Evolutionary conservation across 2,888 invertebrate species (phyloP), one percentile per base, ranked within the genome.

Genomic region (Pseudococcus longispinus): DNA sequence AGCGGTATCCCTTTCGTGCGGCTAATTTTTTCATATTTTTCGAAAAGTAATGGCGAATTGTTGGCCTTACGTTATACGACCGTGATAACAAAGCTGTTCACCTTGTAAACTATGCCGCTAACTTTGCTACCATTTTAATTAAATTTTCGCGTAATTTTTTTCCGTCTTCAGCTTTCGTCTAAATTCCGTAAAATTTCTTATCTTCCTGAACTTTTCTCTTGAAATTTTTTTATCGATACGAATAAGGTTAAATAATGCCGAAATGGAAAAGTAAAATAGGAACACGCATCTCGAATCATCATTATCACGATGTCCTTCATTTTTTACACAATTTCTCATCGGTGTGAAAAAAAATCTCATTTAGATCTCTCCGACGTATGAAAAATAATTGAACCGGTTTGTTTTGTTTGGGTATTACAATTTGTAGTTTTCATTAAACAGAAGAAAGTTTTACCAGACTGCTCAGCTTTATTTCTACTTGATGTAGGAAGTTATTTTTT

Each of bases 51-150:
- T 80, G n/a, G n/a, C 23, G 9, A 42, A 80, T 20, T 74, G 32
- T 32, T 80, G 77, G 77, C 77, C 77, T 80, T 80, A 80, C 77
- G 18, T 20, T 42, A 20, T 29, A 42, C 42, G 77, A 42, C 77
- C 77, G 42, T 80, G 37, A 42, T 80, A 80, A 80, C 13, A 20
- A 80, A 80, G 77, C 77, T 42, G 77, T 42, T 80, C 77, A 80
- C 77, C 77, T 80, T 80, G 77, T 23, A 42, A 80, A 80, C n/a
- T 80, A 80, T 42, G 70, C 42, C 42, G 77, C 11, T 8, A 42
- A 80, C 77, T 80, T 80, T 80, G 42, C 42, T 13, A 70, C 29
- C 70, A 70, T 70, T 70, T 70, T 18, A 26, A 70, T 29, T 80
- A 37, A 80, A 80, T 42, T 42, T 74, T 80, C 77, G 77, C 42